Evolutionary conservation across 2,113 vertebrate genomes (phyloP), one percentile per base, ranked within the genome.

Genomic region (Bombycilla garrulus): DNA sequence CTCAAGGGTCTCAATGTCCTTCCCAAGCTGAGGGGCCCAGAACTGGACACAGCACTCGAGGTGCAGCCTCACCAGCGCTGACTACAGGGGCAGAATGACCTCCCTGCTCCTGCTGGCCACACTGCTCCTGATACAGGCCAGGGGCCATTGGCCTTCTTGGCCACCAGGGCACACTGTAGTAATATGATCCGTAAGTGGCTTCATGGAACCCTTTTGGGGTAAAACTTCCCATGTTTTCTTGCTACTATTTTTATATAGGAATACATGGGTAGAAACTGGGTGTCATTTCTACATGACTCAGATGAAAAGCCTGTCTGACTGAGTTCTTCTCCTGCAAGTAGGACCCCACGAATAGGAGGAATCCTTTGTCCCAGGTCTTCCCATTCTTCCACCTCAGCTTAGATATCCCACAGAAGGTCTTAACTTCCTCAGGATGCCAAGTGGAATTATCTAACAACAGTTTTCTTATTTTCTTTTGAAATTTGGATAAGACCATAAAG

Each of bases 41-140:
- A 77, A 38, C 22, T 23, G 53, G 36, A 44, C 38, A 15, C 45
- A 12, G 36, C 45, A 60, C 26, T 53, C 26, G 22, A 36, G 33
- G 18, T 60, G 38, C 0, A 1, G 19, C 33, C 38, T 61, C 23
- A 33, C 15, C 38, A 73, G 19, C 78, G 64, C 38, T 0, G 1
- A 60, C 23, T 45, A 19, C 15, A 28, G 38, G 62, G 38, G 7
- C 18, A 45, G 26, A 72, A 54, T 38, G 3, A 18, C 22, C 16
- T 26, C 33, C 47, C 48, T 62, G 7, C 2, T 53, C 38, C 48
- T 72, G 57, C 57, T 53, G 38, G 38, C 21, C 38, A 53, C 21
- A 17, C 1, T 2, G 17, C 21, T 44, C 2, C 47, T 62, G 33
- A 45, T 14, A 0, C 22, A 72, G 13, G 9, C 38, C 9, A 10